Conservation (phyloP, 2,797 vertebrate species). For the Capromys pilorides region DNA sequence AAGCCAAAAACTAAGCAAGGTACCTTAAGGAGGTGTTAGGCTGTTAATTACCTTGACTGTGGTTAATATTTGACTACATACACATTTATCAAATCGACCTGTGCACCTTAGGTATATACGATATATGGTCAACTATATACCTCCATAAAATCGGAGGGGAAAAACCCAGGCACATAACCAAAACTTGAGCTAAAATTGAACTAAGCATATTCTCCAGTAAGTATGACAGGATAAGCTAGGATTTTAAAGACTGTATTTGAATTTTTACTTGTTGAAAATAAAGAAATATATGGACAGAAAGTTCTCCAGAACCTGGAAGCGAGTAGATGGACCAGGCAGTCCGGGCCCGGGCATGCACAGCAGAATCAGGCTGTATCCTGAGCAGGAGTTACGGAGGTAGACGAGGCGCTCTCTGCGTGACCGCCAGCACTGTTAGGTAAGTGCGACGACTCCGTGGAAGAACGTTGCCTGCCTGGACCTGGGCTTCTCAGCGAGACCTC, state of each 20-base stretch:
- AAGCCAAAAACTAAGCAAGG: neutral
- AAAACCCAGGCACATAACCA: neutral
- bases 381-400: neutral
- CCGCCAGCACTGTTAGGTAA: neutral
- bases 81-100: neutral
- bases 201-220: neutral
- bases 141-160: neutral
- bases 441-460: neutral
- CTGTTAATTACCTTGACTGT: neutral
- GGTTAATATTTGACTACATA: neutral
- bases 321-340: neutral
- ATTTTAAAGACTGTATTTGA: neutral
- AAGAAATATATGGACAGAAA: neutral
- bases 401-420: neutral
- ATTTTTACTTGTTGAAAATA: neutral
- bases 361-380: neutral
- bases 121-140: neutral
- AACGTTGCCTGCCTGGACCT: neutral
- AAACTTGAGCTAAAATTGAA: neutral
- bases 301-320: neutral
- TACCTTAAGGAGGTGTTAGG: neutral
- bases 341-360: fast-evolving
- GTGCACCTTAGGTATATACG: neutral
- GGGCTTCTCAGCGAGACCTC: neutral
- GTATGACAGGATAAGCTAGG: neutral